phyloP scores from a whole-genome alignment of 2,797 vertebrate genomes.

The Odontamblyopus rebecca region DNA sequence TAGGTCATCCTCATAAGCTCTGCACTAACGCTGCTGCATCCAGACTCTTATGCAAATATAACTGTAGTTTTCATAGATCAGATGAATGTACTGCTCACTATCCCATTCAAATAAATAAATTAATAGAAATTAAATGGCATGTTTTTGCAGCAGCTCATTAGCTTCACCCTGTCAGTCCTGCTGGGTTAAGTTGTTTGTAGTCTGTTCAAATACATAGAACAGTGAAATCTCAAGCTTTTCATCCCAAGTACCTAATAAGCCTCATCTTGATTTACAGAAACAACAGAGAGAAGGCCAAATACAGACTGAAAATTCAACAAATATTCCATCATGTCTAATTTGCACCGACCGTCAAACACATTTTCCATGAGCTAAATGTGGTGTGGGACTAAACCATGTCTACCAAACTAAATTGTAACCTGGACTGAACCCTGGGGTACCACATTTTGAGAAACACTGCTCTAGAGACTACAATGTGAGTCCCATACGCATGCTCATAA shows the following conservation, averaged over 20 bases:
- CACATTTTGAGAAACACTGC: neutral
- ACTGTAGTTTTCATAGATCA: neutral
- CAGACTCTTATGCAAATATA: constrained; percentile 10
- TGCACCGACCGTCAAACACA: no score
- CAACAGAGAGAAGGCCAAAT: neutral
- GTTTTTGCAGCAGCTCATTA: neutral
- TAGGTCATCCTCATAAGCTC: constrained; percentile 37
- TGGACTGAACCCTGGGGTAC: neutral
- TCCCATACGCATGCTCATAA: constrained; percentile 14
- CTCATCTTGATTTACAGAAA: neutral
- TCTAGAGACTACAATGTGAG: neutral
- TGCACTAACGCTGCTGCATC: constrained; percentile 4
- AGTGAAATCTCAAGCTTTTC: neutral
- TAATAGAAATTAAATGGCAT: neutral
- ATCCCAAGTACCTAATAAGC: neutral
- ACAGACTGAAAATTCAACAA: neutral
- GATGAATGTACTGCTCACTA: neutral
- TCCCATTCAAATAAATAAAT: neutral
- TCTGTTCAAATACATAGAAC: neutral
- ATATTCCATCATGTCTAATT: no score
- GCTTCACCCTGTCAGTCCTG: no score
- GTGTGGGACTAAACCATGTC: no score
- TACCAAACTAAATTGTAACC: neutral
- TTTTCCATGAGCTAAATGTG: no score
- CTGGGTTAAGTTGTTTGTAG: neutral